Evolutionary conservation across 1,140 invertebrate genomes (phyloP).

Genomic region (Drosophila obscura): DNA sequence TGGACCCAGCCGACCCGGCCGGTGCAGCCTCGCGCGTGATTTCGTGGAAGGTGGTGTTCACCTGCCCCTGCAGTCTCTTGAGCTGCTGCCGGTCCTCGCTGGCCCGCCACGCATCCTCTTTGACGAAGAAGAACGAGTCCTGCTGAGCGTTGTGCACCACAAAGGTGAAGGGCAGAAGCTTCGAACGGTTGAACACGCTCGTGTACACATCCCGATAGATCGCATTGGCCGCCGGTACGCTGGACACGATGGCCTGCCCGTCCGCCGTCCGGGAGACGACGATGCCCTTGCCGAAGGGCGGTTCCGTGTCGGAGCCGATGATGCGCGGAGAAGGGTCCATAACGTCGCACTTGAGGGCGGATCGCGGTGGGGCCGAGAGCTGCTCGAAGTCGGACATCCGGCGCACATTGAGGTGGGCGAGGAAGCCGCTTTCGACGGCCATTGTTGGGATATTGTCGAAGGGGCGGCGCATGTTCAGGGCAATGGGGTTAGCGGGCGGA

Average conservation of each 20-base stretch:
- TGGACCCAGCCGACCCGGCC: not conserved
- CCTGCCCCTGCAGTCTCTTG: slow-evolving; percentile 93
- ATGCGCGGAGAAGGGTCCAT: slow-evolving; percentile 89
- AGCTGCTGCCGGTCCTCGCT: slow-evolving; percentile 94
- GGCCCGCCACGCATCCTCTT: slow-evolving; percentile 94
- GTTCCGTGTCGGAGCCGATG: slow-evolving; percentile 91
- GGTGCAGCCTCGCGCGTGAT: slow-evolving; percentile 86
- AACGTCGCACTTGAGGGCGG: slow-evolving; percentile 89
- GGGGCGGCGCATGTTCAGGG: slow-evolving; percentile 72
- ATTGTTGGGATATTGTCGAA: slow-evolving; percentile 85
- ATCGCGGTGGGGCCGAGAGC: slow-evolving; percentile 89
- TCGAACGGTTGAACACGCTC: slow-evolving; percentile 96
- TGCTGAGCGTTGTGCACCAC: slow-evolving; percentile 94
- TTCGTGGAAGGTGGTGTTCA: slow-evolving; percentile 97
- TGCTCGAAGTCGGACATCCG: slow-evolving; percentile 89
- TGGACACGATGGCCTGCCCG: slow-evolving; percentile 92
- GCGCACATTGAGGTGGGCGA: slow-evolving; percentile 90
- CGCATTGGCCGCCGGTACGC: slow-evolving; percentile 93
- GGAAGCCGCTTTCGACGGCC: slow-evolving; percentile 91
- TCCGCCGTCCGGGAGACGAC: slow-evolving; percentile 91
- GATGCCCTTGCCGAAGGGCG: slow-evolving; percentile 95
- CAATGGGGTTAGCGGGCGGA: slow-evolving; percentile 73
- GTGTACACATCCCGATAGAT: slow-evolving; percentile 96
- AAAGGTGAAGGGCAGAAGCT: slow-evolving; percentile 94
- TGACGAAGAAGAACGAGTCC: slow-evolving; percentile 97